Conservation (phyloP, 2,113 vertebrate genomes). For the Penelope pileata region DNA sequence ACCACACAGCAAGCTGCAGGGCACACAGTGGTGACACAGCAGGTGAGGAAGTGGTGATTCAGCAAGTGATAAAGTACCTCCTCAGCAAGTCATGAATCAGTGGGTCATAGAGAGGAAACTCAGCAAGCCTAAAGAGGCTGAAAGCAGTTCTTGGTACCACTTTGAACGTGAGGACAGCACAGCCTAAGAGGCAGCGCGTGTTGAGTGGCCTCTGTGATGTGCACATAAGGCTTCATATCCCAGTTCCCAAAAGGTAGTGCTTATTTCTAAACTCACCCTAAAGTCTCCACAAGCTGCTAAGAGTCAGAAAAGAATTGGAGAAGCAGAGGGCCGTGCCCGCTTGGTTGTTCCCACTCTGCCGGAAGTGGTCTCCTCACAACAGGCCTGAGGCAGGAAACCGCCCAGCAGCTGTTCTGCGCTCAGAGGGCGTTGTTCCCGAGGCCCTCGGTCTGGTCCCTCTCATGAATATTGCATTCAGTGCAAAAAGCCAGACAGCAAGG, state of each 20-base stretch:
- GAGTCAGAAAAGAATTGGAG: background rate
- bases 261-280: background rate
- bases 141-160: background rate
- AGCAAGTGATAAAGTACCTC: background rate
- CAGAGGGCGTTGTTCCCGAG: background rate
- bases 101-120: background rate
- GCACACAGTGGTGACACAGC: background rate
- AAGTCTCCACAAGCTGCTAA: background rate
- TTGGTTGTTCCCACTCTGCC: background rate
- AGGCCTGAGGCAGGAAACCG: background rate
- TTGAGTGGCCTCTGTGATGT: accelerated
- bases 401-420: constrained; percentile 3
- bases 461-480: constrained; percentile 23
- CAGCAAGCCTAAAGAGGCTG: background rate
- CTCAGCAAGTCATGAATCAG: background rate
- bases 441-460: background rate
- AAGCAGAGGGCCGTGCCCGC: accelerated
- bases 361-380: background rate
- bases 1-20: accelerated
- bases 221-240: background rate
- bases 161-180: accelerated
- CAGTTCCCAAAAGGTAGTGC: background rate
- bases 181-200: background rate
- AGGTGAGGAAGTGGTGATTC: background rate
- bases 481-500: constrained; percentile 10